Evolutionary conservation across 2,113 vertebrate species (phyloP), one percentile per base, ranked within the genome.

Genomic region (Ptychochromis oligacanthus): DNA sequence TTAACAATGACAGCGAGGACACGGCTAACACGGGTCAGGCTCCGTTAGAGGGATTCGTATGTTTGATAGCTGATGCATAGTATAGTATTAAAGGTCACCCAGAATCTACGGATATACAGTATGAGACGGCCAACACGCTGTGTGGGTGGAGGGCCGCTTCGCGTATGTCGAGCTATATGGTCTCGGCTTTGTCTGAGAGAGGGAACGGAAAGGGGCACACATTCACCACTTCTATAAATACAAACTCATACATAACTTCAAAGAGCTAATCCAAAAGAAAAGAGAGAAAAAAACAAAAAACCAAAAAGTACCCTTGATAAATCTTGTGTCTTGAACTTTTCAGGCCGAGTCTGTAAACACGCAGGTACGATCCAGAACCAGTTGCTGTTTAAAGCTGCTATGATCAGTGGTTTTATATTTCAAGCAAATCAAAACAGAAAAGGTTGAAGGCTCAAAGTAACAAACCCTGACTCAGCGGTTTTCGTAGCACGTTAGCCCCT

Each of bases 211-310:
- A 22, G 58, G 77, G 38, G 2, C 38, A 90, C n/a, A 90, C 84
- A 89, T 92, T 89, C 90, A 92, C 79, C 89, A 88, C 88, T 91
- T 87, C 75, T 87, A 93, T 93, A 95, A 95, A 94, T 92, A 81
- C 85, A 85, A 92, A 93, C 81, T 92, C 84, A 91, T 89, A 93
- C 89, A 92, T 92, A 90, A 93, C 24, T 81, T 91, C 88, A 90
- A 54, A 60, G 36, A 56, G 55, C 70, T 76, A 59, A 85, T 70
- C 55, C 76, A 83, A 91, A 75, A 80, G 18, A 20, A 20, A 54
- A 14, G 4, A 54, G 5, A 58, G 3, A 36, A 6, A 46, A 22
- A 56, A n/a, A n/a, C n/a, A n/a, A n/a, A n/a, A n/a, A n/a, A n/a
- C n/a, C n/a, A n/a, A n/a, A 84, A 61, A 72, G 60, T 80, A 75